phyloP scores from a whole-genome alignment of 1,140 invertebrate genomes.

The Neodiprion fabricii region DNA sequence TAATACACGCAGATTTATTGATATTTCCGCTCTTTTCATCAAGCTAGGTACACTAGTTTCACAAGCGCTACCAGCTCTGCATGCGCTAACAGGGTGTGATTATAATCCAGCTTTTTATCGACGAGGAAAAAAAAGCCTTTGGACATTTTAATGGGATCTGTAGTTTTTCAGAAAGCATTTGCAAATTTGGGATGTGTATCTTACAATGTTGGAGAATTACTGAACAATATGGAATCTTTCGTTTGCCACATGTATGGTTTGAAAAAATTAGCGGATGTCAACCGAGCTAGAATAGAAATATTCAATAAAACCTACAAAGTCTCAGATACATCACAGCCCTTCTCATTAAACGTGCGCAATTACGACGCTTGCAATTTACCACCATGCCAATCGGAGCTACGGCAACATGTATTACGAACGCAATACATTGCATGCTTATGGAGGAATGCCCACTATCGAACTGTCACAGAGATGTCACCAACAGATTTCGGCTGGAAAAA shows the following conservation, averaged over 20 bases:
- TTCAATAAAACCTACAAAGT: slow-evolving; percentile 18
- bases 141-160: slow-evolving; percentile 23
- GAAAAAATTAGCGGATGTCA: background rate
- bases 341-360: slow-evolving; percentile 25
- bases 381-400: slow-evolving; percentile 29
- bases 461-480: slow-evolving; percentile 4
- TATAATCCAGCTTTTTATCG: slow-evolving; percentile 44
- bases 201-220: slow-evolving; percentile 1
- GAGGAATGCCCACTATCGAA: slow-evolving; percentile 10
- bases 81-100: slow-evolving; percentile 52
- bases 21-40: too few relatives aligned
- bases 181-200: background rate
- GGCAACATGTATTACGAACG: slow-evolving; percentile 27
- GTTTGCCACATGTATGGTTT: slow-evolving; percentile 26
- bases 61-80: slow-evolving; percentile 40
- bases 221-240: slow-evolving; percentile 20
- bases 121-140: slow-evolving; percentile 39
- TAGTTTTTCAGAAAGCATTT: slow-evolving; percentile 24
- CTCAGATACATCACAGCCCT: slow-evolving; percentile 9
- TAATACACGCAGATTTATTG: too few relatives aligned
- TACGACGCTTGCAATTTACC: slow-evolving; percentile 34
- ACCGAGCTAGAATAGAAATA: slow-evolving; percentile 15
- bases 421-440: slow-evolving; percentile 10
- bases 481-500: slow-evolving; percentile 16
- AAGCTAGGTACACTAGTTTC: slow-evolving; percentile 8